Evolutionary conservation across 2,888 invertebrate genomes (phyloP), one percentile per base, ranked within the genome.

Genomic region (Ecliptopera silaceata): DNA sequence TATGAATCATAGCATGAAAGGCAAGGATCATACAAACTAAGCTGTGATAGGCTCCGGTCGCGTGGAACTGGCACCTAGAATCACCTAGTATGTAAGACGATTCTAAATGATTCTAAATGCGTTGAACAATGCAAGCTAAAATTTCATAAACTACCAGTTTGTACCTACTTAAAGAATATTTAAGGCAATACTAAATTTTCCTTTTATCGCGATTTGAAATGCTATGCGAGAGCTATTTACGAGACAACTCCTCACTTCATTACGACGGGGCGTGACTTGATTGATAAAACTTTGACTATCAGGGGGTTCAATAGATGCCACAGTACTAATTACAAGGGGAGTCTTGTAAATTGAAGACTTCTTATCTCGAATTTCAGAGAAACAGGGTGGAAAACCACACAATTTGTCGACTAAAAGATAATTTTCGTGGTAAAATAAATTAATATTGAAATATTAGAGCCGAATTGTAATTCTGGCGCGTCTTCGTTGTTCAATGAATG

Each of bases 181-280:
- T 80, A 80, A 76, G 79, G 68, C 69, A 70, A 75, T 75, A 75
- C 76, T 86, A 86, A 86, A 86, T 87, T 82, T 77, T 65, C 75
- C 75, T 80, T 84, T 81, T 86, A 86, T 87, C 85, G 79, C 78
- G 82, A 85, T 86, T 82, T 79, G 79, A 74, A 84, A 84, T 80
- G 79, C 80, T 79, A 81, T 80, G 80, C 77, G 69, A 63, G 69
- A 75, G 76, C 74, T 77, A 77, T 80, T 82, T 80, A 80, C 82
- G 84, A 86, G 87, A 88, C 87, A 87, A 85, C 77, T 80, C 75
- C 79, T 80, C 83, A 82, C 82, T 88, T 86, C 83, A 86, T 87
- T 88, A 86, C 71, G 70, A 69, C 67, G 69, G 65, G 67, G 74
- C 87, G 86, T 87, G 85, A 82, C 82, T 69, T 72, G 80, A 80